A percentile compares a stretch with the other conserved stretches of the same genome.
Conservation (phyloP, 2,113 vertebrate species). For the Callorhinus ursinus region DNA sequence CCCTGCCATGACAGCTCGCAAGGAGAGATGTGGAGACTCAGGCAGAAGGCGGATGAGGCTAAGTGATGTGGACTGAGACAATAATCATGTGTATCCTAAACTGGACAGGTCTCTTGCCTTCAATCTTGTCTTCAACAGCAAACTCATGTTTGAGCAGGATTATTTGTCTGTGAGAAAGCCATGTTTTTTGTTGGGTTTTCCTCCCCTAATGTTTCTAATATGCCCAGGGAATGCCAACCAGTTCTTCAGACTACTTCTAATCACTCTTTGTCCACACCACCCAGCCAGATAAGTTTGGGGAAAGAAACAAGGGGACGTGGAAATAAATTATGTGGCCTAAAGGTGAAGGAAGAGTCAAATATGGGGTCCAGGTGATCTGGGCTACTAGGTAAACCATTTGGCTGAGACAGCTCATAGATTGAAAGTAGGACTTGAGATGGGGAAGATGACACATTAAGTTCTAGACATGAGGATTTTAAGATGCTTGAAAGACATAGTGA, state of each 20-base stretch:
- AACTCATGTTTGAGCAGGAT: not conserved
- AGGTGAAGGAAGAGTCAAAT: not conserved
- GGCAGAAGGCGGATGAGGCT: not conserved
- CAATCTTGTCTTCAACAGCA: not conserved
- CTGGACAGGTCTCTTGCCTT: not conserved
- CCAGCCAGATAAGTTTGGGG: not conserved
- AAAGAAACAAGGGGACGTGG: not conserved
- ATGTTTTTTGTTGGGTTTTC: not conserved
- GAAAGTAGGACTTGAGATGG: not conserved
- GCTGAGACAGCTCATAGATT: not conserved
- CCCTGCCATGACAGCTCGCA: no score
- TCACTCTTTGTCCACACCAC: not conserved
- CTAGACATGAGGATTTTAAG: not conserved
- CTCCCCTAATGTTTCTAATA: not conserved
- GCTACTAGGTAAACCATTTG: not conserved
- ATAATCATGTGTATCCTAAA: not conserved
- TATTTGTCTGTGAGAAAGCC: not conserved
- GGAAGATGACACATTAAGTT: not conserved
- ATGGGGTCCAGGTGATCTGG: not conserved
- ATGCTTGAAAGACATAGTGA: not conserved
- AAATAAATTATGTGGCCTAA: not conserved
- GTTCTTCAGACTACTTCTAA: not conserved
- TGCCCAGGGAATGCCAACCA: not conserved
- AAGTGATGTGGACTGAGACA: not conserved
- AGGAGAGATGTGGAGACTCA: not conserved